A percentile compares a stretch with the other conserved stretches of the same genome.
Conservation (phyloP, 1,140 invertebrate genomes). For the Drosophila asahinai region DNA sequence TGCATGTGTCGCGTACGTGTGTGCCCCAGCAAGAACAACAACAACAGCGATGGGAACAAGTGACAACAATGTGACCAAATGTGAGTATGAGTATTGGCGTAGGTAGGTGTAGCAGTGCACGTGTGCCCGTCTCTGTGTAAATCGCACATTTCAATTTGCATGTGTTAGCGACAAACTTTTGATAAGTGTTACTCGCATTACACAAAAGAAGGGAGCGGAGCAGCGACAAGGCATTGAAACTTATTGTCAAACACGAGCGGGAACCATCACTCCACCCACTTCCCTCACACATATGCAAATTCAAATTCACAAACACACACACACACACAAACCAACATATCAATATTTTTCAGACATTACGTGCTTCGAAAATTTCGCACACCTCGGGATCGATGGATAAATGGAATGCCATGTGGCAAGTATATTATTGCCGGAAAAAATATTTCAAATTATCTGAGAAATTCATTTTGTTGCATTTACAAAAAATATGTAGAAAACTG, state of each 20-base stretch:
- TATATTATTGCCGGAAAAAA: slow-evolving; percentile 14
- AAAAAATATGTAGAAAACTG: neutral
- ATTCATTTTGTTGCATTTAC: slow-evolving; percentile 11
- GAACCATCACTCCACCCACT: slow-evolving; percentile 42
- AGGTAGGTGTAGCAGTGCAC: slow-evolving; percentile 17
- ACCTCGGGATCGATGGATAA: slow-evolving; percentile 33
- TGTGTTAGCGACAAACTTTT: slow-evolving; percentile 81
- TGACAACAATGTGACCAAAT: slow-evolving; percentile 67
- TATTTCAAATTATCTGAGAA: slow-evolving; percentile 15
- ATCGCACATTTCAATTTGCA: slow-evolving; percentile 81
- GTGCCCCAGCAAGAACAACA: slow-evolving; percentile 32
- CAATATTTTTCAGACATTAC: slow-evolving; percentile 51
- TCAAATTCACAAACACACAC: slow-evolving; percentile 16
- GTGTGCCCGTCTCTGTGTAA: slow-evolving; percentile 41
- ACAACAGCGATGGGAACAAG: slow-evolving; percentile 37
- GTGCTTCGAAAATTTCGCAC: slow-evolving; percentile 25
- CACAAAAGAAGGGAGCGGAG: slow-evolving; percentile 36
- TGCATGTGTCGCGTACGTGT: slow-evolving; percentile 68
- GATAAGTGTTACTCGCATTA: slow-evolving; percentile 81
- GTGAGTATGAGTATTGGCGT: slow-evolving; percentile 38
- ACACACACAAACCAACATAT: slow-evolving; percentile 18
- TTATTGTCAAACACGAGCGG: slow-evolving; percentile 69
- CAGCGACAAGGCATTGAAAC: slow-evolving; percentile 59
- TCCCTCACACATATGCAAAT: slow-evolving; percentile 37
- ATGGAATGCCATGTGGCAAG: slow-evolving; percentile 33